Evolutionary conservation across 1,140 invertebrate species (phyloP).

Genomic region (Diachasmimorpha longicaudata): DNA sequence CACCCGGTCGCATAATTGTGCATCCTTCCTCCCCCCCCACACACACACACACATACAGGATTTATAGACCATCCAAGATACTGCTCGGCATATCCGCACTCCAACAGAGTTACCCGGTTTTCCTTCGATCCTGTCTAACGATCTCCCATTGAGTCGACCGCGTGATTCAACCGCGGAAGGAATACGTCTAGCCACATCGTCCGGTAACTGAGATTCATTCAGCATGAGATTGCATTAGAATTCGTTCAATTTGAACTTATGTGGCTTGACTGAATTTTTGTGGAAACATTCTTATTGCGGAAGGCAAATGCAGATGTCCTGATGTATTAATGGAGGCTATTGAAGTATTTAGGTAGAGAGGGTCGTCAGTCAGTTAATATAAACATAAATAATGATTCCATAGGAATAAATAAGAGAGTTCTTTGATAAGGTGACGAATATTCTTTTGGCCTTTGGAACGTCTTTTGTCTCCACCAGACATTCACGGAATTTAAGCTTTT

Average conservation of each 20-base stretch:
- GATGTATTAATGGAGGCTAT: too few species aligned
- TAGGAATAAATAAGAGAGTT: too few species aligned
- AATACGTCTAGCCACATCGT: neutral
- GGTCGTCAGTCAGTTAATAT: too few species aligned
- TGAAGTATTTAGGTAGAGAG: too few species aligned
- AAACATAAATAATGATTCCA: too few species aligned
- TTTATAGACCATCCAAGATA: neutral
- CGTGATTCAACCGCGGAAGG: conserved; percentile 2
- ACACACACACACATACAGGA: neutral
- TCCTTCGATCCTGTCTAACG: conserved; percentile 29
- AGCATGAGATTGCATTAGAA: neutral
- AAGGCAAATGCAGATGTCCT: too few species aligned
- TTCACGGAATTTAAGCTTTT: too few species aligned
- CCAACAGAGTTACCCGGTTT: conserved; percentile 8
- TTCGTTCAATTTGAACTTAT: neutral
- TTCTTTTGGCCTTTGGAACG: too few species aligned
- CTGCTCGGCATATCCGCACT: neutral
- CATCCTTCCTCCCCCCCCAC: neutral
- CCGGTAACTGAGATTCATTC: neutral
- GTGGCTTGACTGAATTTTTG: neutral
- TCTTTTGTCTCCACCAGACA: too few species aligned
- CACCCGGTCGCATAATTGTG: neutral
- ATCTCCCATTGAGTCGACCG: conserved; percentile 31
- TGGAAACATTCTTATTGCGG: neutral
- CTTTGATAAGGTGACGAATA: too few species aligned